These are phyloP conservation scores for Manis crassicaudata DNA, from an alignment of 2,797 vertebrate genomes.

Conservation along the genomic window DNA sequence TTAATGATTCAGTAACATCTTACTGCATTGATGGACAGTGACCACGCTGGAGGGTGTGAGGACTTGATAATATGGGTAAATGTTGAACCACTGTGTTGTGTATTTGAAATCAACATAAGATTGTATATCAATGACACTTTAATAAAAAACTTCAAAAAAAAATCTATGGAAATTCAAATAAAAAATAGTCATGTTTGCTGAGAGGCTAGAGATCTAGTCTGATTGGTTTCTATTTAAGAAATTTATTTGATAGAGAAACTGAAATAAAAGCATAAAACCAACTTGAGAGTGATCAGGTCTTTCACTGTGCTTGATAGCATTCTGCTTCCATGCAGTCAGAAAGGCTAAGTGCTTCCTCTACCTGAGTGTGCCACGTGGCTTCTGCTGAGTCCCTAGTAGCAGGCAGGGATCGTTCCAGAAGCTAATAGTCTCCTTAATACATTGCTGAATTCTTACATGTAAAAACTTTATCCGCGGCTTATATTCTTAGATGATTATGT, in stretches of 20 bases:
- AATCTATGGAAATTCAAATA: too few species aligned
- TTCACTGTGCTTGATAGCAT: background rate
- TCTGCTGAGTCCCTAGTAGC: background rate
- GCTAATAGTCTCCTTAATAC: background rate
- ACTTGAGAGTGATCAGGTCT: background rate
- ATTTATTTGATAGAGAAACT: slow-evolving; percentile 12
- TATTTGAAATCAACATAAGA: too few species aligned
- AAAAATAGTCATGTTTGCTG: background rate
- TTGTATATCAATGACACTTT: too few species aligned
- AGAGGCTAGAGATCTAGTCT: background rate
- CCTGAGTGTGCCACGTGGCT: background rate
- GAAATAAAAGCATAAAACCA: slow-evolving; percentile 14
- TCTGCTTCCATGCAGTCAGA: background rate
- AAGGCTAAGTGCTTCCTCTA: background rate
- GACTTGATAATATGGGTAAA: too few species aligned
- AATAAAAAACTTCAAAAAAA: too few species aligned
- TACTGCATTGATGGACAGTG: too few species aligned
- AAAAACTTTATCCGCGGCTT: background rate
- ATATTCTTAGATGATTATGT: background rate
- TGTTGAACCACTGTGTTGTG: too few species aligned
- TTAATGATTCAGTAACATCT: too few species aligned
- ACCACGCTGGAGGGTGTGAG: too few species aligned
- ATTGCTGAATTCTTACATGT: background rate
- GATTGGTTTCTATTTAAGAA: slow-evolving; percentile 22
- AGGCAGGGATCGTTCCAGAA: background rate